These are phyloP conservation scores for Polypedilum vanderplanki DNA, from an alignment of 1,140 invertebrate species.

Conservation along the genomic window DNA sequence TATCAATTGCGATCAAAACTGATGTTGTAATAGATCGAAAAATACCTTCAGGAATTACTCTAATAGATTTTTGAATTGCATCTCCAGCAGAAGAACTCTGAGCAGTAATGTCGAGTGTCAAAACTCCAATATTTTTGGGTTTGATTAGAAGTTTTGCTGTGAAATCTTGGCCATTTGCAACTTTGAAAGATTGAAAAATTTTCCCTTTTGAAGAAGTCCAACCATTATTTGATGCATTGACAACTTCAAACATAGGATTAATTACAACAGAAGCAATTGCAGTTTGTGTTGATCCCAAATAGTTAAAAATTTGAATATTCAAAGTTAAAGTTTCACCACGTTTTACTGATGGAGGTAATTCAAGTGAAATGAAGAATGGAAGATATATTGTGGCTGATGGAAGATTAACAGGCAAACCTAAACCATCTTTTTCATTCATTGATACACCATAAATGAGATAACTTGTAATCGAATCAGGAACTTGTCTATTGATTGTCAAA, in stretches of 20 bases:
- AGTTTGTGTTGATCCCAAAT: neutral
- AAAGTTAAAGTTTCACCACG: neutral
- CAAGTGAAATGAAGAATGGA: constrained; percentile 76
- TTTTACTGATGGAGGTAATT: constrained; percentile 73
- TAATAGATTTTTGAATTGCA: constrained; percentile 54
- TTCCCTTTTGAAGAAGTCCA: too few relatives aligned
- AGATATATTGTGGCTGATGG: constrained; percentile 69
- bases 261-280: neutral
- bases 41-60: constrained; percentile 72
- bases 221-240: too few relatives aligned
- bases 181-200: too few relatives aligned
- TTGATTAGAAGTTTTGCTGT: neutral
- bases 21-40: constrained; percentile 69
- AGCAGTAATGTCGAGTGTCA: constrained; percentile 68
- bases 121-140: constrained; percentile 62
- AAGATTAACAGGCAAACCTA: constrained; percentile 68
- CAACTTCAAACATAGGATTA: too few relatives aligned
- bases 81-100: constrained; percentile 58
- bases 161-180: too few relatives aligned
- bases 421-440: constrained; percentile 70
- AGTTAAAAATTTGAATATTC: neutral
- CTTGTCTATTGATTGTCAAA: constrained; percentile 43
- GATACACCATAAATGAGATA: constrained; percentile 92
- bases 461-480: constrained; percentile 86
- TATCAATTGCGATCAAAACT: constrained; percentile 63